Conservation (phyloP, 2,113 vertebrate species). For the Lethenteron reissneri region DNA sequence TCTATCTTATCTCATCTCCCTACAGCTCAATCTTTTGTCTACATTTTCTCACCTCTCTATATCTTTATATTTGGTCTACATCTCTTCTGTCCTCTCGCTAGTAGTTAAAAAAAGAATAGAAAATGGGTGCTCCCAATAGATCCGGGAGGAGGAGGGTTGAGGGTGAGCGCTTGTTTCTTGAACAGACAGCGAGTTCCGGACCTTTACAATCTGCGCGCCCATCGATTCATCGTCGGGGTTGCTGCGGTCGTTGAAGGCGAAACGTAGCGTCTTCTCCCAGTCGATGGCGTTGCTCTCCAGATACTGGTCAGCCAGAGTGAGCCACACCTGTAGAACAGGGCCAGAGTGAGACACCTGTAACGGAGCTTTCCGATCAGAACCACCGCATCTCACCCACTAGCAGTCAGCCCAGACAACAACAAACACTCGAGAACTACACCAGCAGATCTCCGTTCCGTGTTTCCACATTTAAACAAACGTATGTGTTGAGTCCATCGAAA, state of each 20-base stretch:
- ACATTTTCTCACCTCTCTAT: too few relatives aligned
- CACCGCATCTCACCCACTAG: neutral
- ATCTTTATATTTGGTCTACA: too few relatives aligned
- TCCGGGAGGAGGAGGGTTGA: too few relatives aligned
- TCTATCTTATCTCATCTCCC: too few relatives aligned
- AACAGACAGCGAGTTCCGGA: constrained; percentile 11
- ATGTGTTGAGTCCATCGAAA: too few relatives aligned
- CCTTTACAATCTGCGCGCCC: constrained; percentile 97
- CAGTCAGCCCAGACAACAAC: neutral
- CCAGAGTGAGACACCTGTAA: neutral
- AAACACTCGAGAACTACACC: neutral
- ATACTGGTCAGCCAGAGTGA: constrained; percentile 83
- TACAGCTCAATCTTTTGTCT: too few relatives aligned
- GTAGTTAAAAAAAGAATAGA: too few relatives aligned
- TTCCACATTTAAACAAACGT: neutral
- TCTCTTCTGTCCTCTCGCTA: too few relatives aligned
- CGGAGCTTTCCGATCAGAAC: neutral
- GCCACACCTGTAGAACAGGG: constrained; percentile 49
- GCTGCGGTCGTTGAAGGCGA: constrained; percentile 90
- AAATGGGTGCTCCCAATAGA: too few relatives aligned
- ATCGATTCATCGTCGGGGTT: constrained; percentile 95
- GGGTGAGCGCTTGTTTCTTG: too few relatives aligned
- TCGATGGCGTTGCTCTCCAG: constrained; percentile 87
- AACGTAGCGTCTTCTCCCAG: constrained; percentile 94
- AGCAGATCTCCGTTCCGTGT: neutral